These are phyloP conservation scores for Amiota communis DNA, from an alignment of 2,888 invertebrate genomes.

Conservation along the genomic window DNA sequence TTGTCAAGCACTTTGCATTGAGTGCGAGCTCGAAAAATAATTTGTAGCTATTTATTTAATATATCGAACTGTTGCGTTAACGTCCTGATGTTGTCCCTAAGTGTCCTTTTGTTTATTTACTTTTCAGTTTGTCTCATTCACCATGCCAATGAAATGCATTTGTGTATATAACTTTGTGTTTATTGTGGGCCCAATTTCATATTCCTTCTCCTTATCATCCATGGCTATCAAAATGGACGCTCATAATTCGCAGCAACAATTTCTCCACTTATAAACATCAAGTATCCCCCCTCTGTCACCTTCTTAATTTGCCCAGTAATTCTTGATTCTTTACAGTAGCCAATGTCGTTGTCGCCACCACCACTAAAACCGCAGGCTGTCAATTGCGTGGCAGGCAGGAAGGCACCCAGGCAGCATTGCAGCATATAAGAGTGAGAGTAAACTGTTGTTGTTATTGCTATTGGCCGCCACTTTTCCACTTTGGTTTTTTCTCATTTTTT, in stretches of 20 bases:
- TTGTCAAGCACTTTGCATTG: neutral
- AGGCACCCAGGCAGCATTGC: neutral
- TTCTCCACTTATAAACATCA: neutral
- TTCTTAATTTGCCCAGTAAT: too few relatives aligned
- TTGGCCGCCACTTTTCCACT: neutral
- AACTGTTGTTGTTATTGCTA: neutral
- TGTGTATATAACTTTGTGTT: too few relatives aligned
- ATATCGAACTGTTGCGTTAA: too few relatives aligned
- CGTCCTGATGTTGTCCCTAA: too few relatives aligned
- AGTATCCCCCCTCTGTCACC: neutral
- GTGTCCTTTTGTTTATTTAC: neutral
- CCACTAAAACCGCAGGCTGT: too few relatives aligned
- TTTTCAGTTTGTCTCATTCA: conserved; percentile 2
- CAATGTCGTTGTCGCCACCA: too few relatives aligned
- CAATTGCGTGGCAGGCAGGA: too few relatives aligned
- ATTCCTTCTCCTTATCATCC: neutral
- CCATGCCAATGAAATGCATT: too few relatives aligned
- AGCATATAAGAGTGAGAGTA: neutral
- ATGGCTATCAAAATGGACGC: neutral
- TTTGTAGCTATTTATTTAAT: too few relatives aligned
- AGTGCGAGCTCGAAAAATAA: too few relatives aligned
- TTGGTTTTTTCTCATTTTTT: neutral
- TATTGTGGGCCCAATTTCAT: too few relatives aligned
- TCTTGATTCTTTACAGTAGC: too few relatives aligned
- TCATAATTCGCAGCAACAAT: conserved; percentile 2